phyloP scores from a whole-genome alignment of 2,888 invertebrate species.

The Cheilosia grossa region DNA sequence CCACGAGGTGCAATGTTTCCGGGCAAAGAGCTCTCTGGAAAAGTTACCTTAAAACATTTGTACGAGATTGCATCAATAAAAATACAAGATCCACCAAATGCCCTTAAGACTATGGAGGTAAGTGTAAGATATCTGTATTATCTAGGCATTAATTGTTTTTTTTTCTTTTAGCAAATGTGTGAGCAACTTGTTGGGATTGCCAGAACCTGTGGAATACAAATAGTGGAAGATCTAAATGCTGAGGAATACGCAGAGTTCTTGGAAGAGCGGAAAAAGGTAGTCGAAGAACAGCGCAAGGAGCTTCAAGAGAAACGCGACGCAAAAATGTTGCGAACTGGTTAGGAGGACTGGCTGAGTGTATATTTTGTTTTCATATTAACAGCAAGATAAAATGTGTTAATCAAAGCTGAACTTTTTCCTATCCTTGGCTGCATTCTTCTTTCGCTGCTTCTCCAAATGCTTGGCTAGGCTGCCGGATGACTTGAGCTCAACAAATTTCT shows the following conservation, averaged over 20 bases:
- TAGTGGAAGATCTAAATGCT: slow-evolving; percentile 90
- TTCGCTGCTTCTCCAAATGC: slow-evolving; percentile 91
- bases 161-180: slow-evolving; percentile 87
- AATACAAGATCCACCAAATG: slow-evolving; percentile 90
- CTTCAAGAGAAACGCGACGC: slow-evolving; percentile 94
- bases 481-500: slow-evolving; percentile 92
- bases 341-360: slow-evolving; percentile 76
- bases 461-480: slow-evolving; percentile 90
- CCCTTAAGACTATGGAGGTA: slow-evolving; percentile 81
- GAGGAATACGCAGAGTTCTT: slow-evolving; percentile 93
- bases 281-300: slow-evolving; percentile 90
- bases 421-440: slow-evolving; percentile 86
- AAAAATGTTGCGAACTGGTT: slow-evolving; percentile 93
- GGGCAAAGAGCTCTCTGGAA: slow-evolving; percentile 92
- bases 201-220: slow-evolving; percentile 92
- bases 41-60: slow-evolving; percentile 95
- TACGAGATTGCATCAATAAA: slow-evolving; percentile 99
- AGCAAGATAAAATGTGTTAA: slow-evolving; percentile 71
- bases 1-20: slow-evolving; percentile 90
- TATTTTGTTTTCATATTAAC: not conserved
- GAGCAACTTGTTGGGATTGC: slow-evolving; percentile 91
- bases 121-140: not conserved
- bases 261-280: slow-evolving; percentile 87
- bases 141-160: not conserved
- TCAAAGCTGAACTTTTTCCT: slow-evolving; percentile 82